Conservation (phyloP, 2,888 invertebrate species). For the Formica aserva region DNA sequence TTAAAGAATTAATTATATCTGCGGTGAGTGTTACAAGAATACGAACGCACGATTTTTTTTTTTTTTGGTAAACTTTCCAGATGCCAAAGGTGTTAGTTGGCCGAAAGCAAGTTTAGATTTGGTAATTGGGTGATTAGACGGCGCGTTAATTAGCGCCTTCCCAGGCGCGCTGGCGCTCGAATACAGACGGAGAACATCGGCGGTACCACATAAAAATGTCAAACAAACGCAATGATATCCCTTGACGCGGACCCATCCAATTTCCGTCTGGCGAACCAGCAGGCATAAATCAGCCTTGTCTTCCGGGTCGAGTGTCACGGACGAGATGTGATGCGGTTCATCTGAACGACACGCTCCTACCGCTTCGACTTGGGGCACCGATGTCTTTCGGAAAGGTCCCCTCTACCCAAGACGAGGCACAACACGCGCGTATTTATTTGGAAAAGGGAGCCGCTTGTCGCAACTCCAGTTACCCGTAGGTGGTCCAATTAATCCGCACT, state of each 20-base stretch:
- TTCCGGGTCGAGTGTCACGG: conserved; percentile 58
- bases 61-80: neutral
- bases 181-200: conserved; percentile 10
- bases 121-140: conserved; percentile 30
- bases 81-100: neutral
- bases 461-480: conserved; percentile 44
- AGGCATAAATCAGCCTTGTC: conserved; percentile 53
- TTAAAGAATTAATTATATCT: neutral
- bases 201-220: conserved; percentile 46
- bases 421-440: conserved; percentile 72
- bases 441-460: conserved; percentile 68
- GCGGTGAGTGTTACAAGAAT: neutral
- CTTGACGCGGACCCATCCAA: conserved; percentile 42
- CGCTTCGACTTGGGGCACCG: conserved; percentile 30
- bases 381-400: conserved; percentile 48
- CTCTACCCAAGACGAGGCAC: conserved; percentile 29
- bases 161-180: neutral
- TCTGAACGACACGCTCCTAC: conserved; percentile 36
- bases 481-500: conserved; percentile 47
- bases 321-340: conserved; percentile 37
- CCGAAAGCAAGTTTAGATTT: neutral
- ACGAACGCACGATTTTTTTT: neutral
- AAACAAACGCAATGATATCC: conserved; percentile 50
- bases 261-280: conserved; percentile 47
- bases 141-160: conserved; percentile 48